These are phyloP conservation scores for Cryptoblepharus egeriae DNA, from an alignment of 2,797 vertebrate species.

Conservation along the genomic window DNA sequence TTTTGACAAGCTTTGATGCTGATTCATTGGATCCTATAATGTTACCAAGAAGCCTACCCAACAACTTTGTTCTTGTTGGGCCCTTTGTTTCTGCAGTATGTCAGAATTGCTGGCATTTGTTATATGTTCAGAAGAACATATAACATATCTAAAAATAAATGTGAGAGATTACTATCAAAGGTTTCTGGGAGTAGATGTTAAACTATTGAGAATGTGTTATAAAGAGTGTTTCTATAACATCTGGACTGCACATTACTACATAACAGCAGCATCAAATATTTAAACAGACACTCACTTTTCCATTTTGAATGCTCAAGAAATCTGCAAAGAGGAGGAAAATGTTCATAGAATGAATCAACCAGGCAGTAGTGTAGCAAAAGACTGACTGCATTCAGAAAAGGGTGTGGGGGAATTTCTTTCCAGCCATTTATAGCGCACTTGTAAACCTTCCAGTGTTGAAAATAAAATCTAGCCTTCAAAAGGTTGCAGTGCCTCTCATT, in stretches of 20 bases:
- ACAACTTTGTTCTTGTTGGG: not conserved
- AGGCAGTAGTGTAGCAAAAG: not conserved
- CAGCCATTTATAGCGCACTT: slow-evolving; percentile 14
- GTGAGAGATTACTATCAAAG: not conserved
- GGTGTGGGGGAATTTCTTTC: slow-evolving; percentile 13
- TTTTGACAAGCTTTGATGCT: not conserved
- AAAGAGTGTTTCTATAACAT: slow-evolving; percentile 54
- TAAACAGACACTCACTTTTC: slow-evolving; percentile 62
- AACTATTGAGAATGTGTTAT: not conserved
- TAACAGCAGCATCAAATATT: slow-evolving; percentile 47
- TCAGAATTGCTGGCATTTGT: accelerated
- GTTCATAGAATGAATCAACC: slow-evolving; percentile 46
- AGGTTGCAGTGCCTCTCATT: not conserved
- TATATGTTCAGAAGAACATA: not conserved
- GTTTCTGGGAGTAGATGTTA: slow-evolving; percentile 31
- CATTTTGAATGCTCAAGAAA: slow-evolving; percentile 36
- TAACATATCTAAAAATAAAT: not conserved
- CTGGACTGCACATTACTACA: slow-evolving; percentile 62
- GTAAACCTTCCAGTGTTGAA: slow-evolving; percentile 29
- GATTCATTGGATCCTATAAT: too few relatives aligned
- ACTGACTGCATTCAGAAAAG: not conserved
- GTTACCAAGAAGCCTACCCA: too few relatives aligned
- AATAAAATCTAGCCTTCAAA: slow-evolving; percentile 24
- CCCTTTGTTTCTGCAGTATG: slow-evolving; percentile 6
- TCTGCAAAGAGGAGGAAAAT: slow-evolving; percentile 52